Percentiles rank a stretch among this genome's conserved stretches.
phyloP scores from a whole-genome alignment of 2,888 invertebrate species.

The Ophion obscuratus region DNA sequence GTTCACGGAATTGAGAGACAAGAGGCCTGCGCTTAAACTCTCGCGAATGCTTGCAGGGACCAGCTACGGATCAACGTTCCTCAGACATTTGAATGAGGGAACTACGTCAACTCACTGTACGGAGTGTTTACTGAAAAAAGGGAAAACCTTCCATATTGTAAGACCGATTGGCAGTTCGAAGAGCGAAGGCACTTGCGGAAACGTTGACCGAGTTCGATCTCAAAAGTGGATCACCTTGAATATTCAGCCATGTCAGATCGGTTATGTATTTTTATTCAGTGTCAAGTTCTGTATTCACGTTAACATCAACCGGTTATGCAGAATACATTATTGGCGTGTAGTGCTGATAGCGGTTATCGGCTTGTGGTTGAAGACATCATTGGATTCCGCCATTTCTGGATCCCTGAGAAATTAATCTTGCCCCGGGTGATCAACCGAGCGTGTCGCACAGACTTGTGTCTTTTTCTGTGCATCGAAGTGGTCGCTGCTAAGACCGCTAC shows the following conservation, averaged over 20 bases:
- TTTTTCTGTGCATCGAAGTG: constrained; percentile 61
- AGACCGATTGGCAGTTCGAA: no score
- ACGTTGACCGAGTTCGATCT: not conserved
- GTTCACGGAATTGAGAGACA: constrained; percentile 82
- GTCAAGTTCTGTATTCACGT: no score
- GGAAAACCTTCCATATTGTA: no score
- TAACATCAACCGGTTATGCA: no score
- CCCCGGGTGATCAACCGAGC: constrained; percentile 70
- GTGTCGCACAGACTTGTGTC: constrained; percentile 71
- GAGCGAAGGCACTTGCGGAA: not conserved
- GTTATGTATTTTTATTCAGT: no score
- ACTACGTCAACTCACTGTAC: no score
- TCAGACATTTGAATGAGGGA: not conserved
- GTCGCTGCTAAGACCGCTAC: constrained; percentile 36
- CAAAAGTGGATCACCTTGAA: not conserved
- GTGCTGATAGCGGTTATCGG: no score
- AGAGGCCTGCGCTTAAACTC: constrained; percentile 77
- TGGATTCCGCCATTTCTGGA: constrained; percentile 22
- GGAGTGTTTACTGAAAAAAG: no score
- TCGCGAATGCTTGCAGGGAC: constrained; percentile 70
- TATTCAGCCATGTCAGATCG: no score
- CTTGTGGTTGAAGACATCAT: no score
- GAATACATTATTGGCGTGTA: no score
- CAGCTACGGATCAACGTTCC: constrained; percentile 53
- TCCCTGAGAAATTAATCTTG: constrained; percentile 78